Conservation (phyloP, 1,140 invertebrate genomes). For the Rhagoletis pomonella region DNA sequence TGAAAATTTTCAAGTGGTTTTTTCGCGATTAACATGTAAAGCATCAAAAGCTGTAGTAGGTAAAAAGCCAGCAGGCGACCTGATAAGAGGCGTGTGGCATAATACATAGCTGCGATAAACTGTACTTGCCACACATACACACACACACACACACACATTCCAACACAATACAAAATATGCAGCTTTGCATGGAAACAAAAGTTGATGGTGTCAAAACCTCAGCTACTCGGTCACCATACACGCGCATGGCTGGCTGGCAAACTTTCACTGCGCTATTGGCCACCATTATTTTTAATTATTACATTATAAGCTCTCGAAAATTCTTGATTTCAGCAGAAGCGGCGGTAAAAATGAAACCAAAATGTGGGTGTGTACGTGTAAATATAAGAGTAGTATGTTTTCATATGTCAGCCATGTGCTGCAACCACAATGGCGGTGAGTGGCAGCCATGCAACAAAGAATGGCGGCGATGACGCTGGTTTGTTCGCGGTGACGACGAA, state of each 20-base stretch:
- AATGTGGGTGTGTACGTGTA: neutral
- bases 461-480: neutral
- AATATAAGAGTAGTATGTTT: neutral
- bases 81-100: neutral
- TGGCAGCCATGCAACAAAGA: neutral
- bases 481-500: neutral
- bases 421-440: constrained; percentile 9
- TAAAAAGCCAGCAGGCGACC: neutral
- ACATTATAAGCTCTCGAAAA: constrained; percentile 37
- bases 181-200: neutral
- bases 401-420: neutral
- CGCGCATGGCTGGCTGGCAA: neutral
- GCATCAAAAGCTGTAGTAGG: neutral
- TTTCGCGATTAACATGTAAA: neutral
- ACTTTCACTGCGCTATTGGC: constrained; percentile 33
- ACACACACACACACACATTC: neutral
- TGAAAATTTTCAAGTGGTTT: constrained; percentile 25
- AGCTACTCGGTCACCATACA: neutral
- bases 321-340: constrained; percentile 15
- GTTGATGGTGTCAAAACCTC: constrained; percentile 39
- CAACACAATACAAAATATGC: neutral
- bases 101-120: neutral
- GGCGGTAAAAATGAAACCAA: neutral
- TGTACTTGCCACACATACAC: neutral
- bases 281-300: constrained; percentile 43